Conservation (phyloP, 2,797 vertebrate genomes). For the Muraenolepis orangiensis region DNA sequence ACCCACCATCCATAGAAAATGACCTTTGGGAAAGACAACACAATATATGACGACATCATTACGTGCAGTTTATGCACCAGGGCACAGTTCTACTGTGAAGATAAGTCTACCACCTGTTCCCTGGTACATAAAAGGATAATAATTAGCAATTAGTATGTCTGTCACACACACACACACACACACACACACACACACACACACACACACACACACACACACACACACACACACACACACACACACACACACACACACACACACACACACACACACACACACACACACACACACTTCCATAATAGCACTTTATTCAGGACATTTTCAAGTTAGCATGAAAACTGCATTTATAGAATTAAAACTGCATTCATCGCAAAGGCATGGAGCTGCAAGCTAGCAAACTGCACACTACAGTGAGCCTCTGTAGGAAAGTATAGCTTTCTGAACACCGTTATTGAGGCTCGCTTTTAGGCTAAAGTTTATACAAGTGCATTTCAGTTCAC, state of each 20-base stretch:
- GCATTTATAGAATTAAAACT: slow-evolving; percentile 32
- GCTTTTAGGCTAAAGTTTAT: background rate
- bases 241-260: slow-evolving; percentile 1
- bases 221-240: background rate
- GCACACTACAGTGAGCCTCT: background rate
- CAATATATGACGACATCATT: too few species aligned
- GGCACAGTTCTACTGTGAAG: background rate
- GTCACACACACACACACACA: background rate
- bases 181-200: background rate
- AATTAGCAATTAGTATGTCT: too few species aligned
- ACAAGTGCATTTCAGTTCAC: slow-evolving; percentile 17
- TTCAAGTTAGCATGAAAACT: slow-evolving; percentile 25
- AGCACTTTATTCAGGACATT: slow-evolving; percentile 29
- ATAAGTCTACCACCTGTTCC: background rate
- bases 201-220: background rate
- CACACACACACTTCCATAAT: background rate
- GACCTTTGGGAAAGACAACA: background rate
- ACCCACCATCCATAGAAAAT: background rate
- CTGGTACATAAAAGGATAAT: background rate
- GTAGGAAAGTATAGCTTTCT: background rate
- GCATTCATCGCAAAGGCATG: slow-evolving; percentile 27
- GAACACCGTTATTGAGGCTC: background rate
- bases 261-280: background rate
- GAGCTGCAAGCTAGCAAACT: background rate
- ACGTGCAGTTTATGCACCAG: background rate